phyloP scores from a whole-genome alignment of 2,113 vertebrate genomes.

The Recurvirostra avosetta region DNA sequence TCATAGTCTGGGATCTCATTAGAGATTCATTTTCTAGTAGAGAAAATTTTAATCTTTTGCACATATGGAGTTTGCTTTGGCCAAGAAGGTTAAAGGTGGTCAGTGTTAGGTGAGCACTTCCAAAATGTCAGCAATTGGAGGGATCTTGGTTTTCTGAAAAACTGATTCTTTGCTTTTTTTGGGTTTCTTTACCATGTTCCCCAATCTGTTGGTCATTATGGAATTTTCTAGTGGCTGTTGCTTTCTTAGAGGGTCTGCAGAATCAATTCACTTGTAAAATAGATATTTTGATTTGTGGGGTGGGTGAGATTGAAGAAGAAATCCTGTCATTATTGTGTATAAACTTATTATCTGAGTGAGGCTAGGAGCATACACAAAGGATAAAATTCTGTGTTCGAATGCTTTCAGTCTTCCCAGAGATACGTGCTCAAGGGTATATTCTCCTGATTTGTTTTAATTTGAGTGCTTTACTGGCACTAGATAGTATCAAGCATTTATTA shows the following conservation, averaged over 20 bases:
- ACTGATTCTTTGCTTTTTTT: not conserved
- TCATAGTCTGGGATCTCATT: not conserved
- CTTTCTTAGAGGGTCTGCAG: not conserved
- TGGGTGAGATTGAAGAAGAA: not conserved
- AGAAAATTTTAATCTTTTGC: not conserved
- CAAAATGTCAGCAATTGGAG: not conserved
- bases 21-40: not conserved
- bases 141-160: not conserved
- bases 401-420: not conserved
- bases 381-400: not conserved
- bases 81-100: not conserved
- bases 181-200: not conserved
- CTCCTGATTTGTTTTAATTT: not conserved
- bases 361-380: not conserved
- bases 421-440: not conserved
- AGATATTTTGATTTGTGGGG: not conserved
- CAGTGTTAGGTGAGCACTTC: not conserved
- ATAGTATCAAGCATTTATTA: not conserved
- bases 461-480: not conserved
- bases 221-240: not conserved
- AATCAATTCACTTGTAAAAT: not conserved
- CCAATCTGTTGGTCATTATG: accelerated
- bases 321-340: not conserved
- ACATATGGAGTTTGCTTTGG: not conserved
- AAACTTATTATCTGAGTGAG: not conserved